Conservation (phyloP, 2,888 invertebrate species). For the Agrilus mali region DNA sequence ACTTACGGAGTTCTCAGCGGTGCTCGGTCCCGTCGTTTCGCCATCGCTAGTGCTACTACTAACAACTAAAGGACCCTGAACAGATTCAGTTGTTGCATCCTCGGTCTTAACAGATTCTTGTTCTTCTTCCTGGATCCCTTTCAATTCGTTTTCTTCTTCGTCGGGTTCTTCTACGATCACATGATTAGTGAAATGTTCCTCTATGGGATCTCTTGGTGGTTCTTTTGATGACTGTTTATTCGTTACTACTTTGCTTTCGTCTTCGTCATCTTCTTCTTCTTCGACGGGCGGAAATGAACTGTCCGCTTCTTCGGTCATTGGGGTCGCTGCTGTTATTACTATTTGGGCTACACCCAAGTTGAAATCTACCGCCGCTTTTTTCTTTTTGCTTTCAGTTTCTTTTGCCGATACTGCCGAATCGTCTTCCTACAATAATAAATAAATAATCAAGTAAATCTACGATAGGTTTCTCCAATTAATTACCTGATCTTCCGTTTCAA, state of each 20-base stretch:
- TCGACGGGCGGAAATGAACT: constrained; percentile 60
- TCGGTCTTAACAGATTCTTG: constrained; percentile 17
- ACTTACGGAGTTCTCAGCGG: constrained; percentile 47
- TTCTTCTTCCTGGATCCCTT: constrained; percentile 14
- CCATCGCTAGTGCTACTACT: constrained; percentile 57
- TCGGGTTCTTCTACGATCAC: not conserved
- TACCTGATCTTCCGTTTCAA: not conserved
- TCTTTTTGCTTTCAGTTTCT: not conserved
- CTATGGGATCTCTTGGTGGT: constrained; percentile 13
- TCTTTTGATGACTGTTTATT: constrained; percentile 12
- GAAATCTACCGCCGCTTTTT: constrained; percentile 31
- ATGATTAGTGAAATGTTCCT: too few relatives aligned
- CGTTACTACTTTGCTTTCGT: constrained; percentile 15
- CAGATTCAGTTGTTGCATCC: constrained; percentile 36
- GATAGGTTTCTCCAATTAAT: too few relatives aligned
- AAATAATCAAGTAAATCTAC: not conserved
- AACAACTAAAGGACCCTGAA: constrained; percentile 45
- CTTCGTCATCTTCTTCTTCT: constrained; percentile 18
- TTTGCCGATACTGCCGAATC: not conserved
- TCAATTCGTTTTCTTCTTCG: constrained; percentile 4
- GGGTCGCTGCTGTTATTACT: constrained; percentile 87
- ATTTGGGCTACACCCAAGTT: constrained; percentile 80
- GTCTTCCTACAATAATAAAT: too few relatives aligned
- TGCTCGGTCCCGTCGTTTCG: constrained; percentile 50
- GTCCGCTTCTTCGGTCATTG: constrained; percentile 78